Evolutionary conservation across 2,113 vertebrate species (phyloP).

Genomic region (Sapayoa aenigma): DNA sequence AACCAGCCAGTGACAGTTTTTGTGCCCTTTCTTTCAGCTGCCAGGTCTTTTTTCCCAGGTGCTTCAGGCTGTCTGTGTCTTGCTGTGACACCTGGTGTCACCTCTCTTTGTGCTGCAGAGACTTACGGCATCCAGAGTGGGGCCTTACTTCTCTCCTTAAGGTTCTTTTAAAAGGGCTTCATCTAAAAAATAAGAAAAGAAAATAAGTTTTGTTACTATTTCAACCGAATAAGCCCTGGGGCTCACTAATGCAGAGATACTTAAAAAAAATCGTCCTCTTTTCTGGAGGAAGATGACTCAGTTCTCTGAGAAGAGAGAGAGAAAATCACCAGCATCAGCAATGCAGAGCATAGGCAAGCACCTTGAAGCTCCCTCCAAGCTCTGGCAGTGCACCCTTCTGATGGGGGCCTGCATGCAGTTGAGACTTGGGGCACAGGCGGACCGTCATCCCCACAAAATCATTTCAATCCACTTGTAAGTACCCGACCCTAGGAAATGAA

Average conservation of each 20-base stretch:
- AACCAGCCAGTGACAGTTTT: not conserved
- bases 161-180: not conserved
- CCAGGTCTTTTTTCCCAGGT: not conserved
- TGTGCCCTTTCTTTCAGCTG: not conserved
- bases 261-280: not conserved
- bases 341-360: not conserved
- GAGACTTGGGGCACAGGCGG: fast-evolving
- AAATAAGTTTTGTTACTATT: not conserved
- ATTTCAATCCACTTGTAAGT: not conserved
- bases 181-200: not conserved
- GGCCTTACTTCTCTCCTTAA: not conserved
- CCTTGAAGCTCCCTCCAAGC: not conserved
- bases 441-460: not conserved
- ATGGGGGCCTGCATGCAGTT: fast-evolving
- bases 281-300: not conserved
- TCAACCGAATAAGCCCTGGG: not conserved
- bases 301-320: not conserved
- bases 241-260: not conserved
- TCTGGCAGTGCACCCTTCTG: not conserved
- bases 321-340: not conserved
- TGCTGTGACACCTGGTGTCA: not conserved
- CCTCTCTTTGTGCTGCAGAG: not conserved
- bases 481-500: not conserved
- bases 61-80: not conserved
- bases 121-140: fast-evolving